phyloP scores from a whole-genome alignment of 2,113 vertebrate species.

The Microcebus tavaratra region DNA sequence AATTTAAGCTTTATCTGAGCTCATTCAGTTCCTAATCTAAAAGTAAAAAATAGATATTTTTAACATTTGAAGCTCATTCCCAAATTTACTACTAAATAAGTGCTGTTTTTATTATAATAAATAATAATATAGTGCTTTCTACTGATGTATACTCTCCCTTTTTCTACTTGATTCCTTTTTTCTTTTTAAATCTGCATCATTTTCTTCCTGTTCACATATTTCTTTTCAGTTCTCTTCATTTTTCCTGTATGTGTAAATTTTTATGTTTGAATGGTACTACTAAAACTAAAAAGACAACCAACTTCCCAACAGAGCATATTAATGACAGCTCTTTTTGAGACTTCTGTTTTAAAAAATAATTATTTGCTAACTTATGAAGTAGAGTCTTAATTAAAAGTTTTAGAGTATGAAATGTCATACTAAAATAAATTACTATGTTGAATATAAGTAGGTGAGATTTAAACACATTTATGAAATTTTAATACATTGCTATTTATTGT shows the following conservation, averaged over 20 bases:
- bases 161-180: not conserved
- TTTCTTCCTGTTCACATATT: slow-evolving; percentile 24
- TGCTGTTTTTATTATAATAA: not conserved
- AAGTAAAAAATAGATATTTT: not conserved
- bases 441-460: slow-evolving; percentile 38
- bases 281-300: slow-evolving; percentile 9
- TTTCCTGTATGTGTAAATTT: not conserved
- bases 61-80: not conserved
- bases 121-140: not conserved
- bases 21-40: slow-evolving; percentile 34
- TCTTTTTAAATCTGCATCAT: not conserved
- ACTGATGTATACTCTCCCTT: not conserved
- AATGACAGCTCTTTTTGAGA: not conserved
- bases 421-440: slow-evolving; percentile 50
- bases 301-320: not conserved
- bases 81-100: not conserved
- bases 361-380: slow-evolving; percentile 35
- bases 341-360: slow-evolving; percentile 25
- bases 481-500: too few relatives aligned
- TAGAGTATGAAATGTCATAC: slow-evolving; percentile 44
- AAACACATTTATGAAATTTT: slow-evolving; percentile 54
- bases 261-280: not conserved
- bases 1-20: not conserved
- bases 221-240: not conserved
- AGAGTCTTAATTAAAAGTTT: slow-evolving; percentile 47